Percentiles rank a stretch among this genome's conserved stretches.
These are phyloP conservation scores for Parazoanthus atlanticus DNA, from an alignment of 92 coral and sea anemone genomes.

Conservation along the genomic window DNA sequence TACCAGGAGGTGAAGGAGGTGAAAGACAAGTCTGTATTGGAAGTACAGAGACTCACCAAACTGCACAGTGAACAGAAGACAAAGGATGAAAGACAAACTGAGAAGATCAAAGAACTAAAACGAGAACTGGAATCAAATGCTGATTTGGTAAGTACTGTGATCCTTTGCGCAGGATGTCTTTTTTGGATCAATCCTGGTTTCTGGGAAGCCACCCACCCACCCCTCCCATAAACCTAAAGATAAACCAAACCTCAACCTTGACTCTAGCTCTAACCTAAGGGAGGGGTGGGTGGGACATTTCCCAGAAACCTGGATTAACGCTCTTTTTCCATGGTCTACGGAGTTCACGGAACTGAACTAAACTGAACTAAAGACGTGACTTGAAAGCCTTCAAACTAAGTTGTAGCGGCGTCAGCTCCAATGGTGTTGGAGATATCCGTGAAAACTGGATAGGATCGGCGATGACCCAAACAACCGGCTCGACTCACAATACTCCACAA, in stretches of 20 bases:
- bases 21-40: constrained; percentile 62
- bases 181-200: no score
- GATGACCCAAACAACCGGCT: constrained; percentile 1
- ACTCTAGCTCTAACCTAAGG: no score
- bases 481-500: constrained; percentile 2
- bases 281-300: no score
- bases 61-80: constrained; percentile 69
- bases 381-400: no score
- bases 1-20: constrained; percentile 69
- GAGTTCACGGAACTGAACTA: no score
- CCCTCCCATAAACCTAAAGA: no score
- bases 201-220: no score
- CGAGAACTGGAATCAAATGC: constrained; percentile 86
- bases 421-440: not conserved
- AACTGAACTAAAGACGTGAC: no score
- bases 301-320: no score
- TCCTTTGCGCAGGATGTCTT: no score
- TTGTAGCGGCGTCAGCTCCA: not conserved
- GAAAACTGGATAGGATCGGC: not conserved
- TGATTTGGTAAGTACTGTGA: constrained; percentile 66
- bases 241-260: no score
- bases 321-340: no score
- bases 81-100: constrained; percentile 63
- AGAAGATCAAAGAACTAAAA: constrained; percentile 76
- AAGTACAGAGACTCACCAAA: constrained; percentile 66